A percentile compares a stretch with the other conserved stretches of the same genome.
Conservation (phyloP, 2,113 vertebrate genomes). For the Proterorhinus semilunaris region DNA sequence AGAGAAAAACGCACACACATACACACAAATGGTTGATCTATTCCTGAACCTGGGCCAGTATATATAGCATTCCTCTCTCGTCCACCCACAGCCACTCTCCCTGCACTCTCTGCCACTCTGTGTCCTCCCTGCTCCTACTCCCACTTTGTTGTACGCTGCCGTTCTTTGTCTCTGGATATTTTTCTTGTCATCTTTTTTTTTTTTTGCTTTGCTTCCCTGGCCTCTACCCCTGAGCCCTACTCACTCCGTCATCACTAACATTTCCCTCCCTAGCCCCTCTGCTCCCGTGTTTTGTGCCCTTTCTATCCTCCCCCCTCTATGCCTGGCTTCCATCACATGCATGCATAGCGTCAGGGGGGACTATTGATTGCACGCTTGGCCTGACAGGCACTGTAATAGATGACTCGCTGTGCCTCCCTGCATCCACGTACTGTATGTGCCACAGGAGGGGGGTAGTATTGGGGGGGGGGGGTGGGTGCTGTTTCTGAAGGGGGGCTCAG, state of each 20-base stretch:
- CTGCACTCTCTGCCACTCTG: conserved; percentile 42
- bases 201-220: conserved; percentile 21
- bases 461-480: conserved; percentile 11
- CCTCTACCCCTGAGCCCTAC: conserved; percentile 39
- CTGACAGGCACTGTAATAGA: conserved; percentile 69
- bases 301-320: conserved; percentile 23
- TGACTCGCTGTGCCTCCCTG: conserved; percentile 21
- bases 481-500: conserved; percentile 43
- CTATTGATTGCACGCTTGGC: conserved; percentile 70
- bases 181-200: conserved; percentile 55
- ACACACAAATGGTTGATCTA: conserved; percentile 68
- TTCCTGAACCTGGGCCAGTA: conserved; percentile 71
- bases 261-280: conserved; percentile 7
- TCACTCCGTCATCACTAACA: conserved; percentile 22
- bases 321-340: conserved; percentile 64
- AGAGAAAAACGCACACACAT: too few relatives aligned
- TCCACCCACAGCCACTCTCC: conserved; percentile 67
- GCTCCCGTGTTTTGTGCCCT: conserved; percentile 27
- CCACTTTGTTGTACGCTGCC: conserved; percentile 63
- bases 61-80: conserved; percentile 67
- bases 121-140: conserved; percentile 66
- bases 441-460: conserved; percentile 25
- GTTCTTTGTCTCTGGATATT: conserved; percentile 65
- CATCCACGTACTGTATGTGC: conserved; percentile 5
- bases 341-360: conserved; percentile 46